Percentiles rank a stretch among this genome's conserved stretches.
phyloP scores from a whole-genome alignment of 2,797 vertebrate species.

The Tamandua tetradactyla region DNA sequence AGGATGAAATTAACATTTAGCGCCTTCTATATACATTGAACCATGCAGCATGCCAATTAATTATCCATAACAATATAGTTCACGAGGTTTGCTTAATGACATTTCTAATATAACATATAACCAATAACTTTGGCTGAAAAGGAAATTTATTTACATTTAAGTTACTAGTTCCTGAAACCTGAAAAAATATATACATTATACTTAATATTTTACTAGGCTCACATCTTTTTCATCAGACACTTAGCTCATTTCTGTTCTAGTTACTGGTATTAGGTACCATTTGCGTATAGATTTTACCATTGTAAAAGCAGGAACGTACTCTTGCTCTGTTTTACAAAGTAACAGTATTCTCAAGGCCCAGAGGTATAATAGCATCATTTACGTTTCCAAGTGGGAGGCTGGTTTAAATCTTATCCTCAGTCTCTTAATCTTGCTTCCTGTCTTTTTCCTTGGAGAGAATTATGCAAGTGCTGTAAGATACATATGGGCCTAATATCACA shows the following conservation, averaged over 20 bases:
- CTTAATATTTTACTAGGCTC: not conserved
- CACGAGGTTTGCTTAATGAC: slow-evolving; percentile 5
- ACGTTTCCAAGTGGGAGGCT: not conserved
- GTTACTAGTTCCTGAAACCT: not conserved
- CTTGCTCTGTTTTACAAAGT: slow-evolving; percentile 3
- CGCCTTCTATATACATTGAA: not conserved
- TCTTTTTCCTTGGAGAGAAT: slow-evolving; percentile 57
- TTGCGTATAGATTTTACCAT: not conserved
- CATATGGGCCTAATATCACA: not conserved
- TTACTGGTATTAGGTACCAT: not conserved
- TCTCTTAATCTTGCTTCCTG: slow-evolving; percentile 68
- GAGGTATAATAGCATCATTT: not conserved
- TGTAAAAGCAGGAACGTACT: not conserved
- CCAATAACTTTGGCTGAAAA: not conserved
- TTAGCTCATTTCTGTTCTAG: not conserved
- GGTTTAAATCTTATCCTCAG: slow-evolving; percentile 49
- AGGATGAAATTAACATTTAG: not conserved
- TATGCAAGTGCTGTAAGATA: slow-evolving; percentile 41
- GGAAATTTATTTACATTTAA: not conserved
- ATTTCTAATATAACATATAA: slow-evolving; percentile 1
- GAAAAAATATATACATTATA: not conserved
- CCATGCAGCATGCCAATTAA: rapidly evolving
- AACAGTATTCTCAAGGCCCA: not conserved
- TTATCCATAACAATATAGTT: slow-evolving; percentile 5
- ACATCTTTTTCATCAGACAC: not conserved